Percentiles rank a stretch among this genome's conserved stretches.
phyloP scores from a whole-genome alignment of 2,113 vertebrate genomes.

The Toxotes chatareus region DNA sequence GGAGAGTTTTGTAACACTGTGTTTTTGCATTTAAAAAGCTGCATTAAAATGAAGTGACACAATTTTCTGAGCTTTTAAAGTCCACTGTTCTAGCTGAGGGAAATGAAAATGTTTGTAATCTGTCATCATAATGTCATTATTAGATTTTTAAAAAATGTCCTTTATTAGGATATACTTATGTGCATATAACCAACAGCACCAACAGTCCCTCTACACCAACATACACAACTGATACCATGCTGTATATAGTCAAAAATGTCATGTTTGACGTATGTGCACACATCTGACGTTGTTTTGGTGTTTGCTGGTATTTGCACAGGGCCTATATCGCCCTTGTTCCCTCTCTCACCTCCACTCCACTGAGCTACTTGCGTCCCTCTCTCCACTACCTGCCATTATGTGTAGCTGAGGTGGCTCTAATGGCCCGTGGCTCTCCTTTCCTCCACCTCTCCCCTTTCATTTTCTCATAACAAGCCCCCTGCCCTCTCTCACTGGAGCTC shows the following conservation, averaged over 20 bases:
- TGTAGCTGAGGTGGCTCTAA: constrained; percentile 70
- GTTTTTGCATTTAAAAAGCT: constrained; percentile 2
- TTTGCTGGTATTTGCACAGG: constrained; percentile 7
- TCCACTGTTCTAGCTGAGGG: neutral
- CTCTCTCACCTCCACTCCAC: constrained; percentile 32
- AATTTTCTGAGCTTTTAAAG: neutral
- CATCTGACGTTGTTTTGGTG: neutral
- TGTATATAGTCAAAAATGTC: neutral
- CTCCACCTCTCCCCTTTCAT: constrained; percentile 78
- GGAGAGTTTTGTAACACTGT: neutral
- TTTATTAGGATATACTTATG: neutral
- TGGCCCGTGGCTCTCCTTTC: constrained; percentile 72
- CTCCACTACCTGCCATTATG: constrained; percentile 63
- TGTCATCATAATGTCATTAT: neutral
- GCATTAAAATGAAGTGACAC: neutral
- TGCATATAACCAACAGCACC: neutral
- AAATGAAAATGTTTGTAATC: neutral
- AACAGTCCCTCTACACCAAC: neutral
- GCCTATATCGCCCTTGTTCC: neutral
- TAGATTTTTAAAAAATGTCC: neutral
- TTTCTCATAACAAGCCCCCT: constrained; percentile 79
- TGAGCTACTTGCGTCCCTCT: constrained; percentile 37
- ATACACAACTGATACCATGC: neutral
- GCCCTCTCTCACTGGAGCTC: constrained; percentile 71
- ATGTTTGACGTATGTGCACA: neutral